Base-by-base conservation (phyloP, 2,888 invertebrate species). In the Plagodis dolabraria region DNA sequence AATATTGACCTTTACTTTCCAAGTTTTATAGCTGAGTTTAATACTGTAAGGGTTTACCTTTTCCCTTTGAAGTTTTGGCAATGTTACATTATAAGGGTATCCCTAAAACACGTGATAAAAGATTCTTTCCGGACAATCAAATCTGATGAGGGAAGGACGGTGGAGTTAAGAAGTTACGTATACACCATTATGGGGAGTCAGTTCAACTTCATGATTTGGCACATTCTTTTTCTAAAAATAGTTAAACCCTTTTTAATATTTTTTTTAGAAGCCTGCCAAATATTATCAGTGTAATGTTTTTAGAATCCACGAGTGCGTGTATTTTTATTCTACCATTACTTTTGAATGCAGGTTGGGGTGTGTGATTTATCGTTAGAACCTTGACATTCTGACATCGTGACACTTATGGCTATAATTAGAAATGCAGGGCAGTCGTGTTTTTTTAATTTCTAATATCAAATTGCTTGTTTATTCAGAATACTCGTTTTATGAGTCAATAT, bases 101-200 rank as follows among this genome's bases (percentile, higher is more conserved):
- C 33, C 35, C 33, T 6, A 6, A 49, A 45, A 53, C 44, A 48
- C 6, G 45, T 22, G 5, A 49, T 49, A 46, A 50, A 52, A 40
- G 38, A 60, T 33, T 34, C 45, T 45, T 60, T 56, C 22, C 53
- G 45, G 44, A 52, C 56, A 60, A 60, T 60, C 59, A 51, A 54
- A 60, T 47, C 35, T 51, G 42, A 50, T 43, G 50, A 51, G 54
- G 35, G 11, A 51, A 7, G 50, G 50, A 38, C 33, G 46, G 40
- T 34, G n/a, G 38, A 6, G 36, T 22, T 9, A 40, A 50, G 42
- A 49, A 36, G 48, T 38, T 12, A 5, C 22, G 9, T 33, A 12
- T 22, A 7, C 36, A 1, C 35, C 43, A 42, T 42, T 11, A 46
- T 45, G 12, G 12, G n/a, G 36, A 38, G 47, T 53, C 38, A 45